Percentiles rank a stretch among this genome's conserved stretches.
Evolutionary conservation across 2,888 invertebrate species (phyloP).

Genomic region (Sminthurinus aureus): DNA sequence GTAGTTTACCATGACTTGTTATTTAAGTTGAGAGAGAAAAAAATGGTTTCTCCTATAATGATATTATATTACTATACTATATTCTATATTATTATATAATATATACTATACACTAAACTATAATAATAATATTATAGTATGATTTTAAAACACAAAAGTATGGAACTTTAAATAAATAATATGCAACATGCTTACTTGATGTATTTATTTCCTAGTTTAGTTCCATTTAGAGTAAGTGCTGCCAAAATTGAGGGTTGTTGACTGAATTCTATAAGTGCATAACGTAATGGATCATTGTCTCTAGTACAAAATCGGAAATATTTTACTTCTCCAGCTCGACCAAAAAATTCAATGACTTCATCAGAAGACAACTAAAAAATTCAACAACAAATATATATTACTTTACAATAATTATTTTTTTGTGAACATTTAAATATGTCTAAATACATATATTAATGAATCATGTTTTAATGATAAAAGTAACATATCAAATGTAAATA

Average conservation of each 20-base stretch:
- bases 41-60: too few species aligned
- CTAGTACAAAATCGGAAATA: slow-evolving; percentile 91
- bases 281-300: slow-evolving; percentile 77
- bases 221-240: slow-evolving; percentile 85
- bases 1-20: too few species aligned
- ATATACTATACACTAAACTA: too few species aligned
- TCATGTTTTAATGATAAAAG: too few species aligned
- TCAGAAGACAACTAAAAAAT: slow-evolving; percentile 68
- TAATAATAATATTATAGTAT: too few species aligned
- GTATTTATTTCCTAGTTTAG: slow-evolving; percentile 64
- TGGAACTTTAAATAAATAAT: too few species aligned
- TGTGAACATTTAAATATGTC: too few species aligned
- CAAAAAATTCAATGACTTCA: slow-evolving; percentile 88
- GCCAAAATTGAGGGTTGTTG: slow-evolving; percentile 88
- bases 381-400: background rate
- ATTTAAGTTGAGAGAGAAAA: too few species aligned
- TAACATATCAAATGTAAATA: too few species aligned
- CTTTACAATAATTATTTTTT: background rate
- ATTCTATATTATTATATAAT: too few species aligned
- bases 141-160: background rate
- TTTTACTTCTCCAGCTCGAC: slow-evolving; percentile 90
- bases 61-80: too few species aligned
- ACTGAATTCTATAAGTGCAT: slow-evolving; percentile 90
- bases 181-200: slow-evolving; percentile 63
- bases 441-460: too few species aligned